A percentile compares a stretch with the other conserved stretches of the same genome.
Conservation (phyloP, 2,888 invertebrate genomes). For the Balanococcus diminutus region DNA sequence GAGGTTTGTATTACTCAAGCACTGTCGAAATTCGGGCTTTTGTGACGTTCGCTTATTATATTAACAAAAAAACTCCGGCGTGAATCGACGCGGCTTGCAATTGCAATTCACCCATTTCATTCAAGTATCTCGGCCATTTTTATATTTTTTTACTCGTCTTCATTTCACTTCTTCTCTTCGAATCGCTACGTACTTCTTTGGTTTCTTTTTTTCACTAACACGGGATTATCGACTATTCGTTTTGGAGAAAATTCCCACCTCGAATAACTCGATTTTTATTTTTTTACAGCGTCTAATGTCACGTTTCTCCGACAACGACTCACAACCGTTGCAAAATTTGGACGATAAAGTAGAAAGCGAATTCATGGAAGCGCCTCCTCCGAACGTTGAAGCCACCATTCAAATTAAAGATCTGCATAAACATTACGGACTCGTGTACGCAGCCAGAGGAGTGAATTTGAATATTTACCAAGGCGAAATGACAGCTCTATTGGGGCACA, state of each 20-base stretch:
- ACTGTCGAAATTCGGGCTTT: too few species aligned
- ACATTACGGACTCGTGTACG: conserved; percentile 61
- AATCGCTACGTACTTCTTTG: too few species aligned
- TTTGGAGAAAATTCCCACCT: not conserved
- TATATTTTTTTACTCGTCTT: too few species aligned
- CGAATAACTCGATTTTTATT: not conserved
- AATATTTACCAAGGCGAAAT: conserved; percentile 83
- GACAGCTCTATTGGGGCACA: conserved; percentile 84
- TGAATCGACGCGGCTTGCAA: too few species aligned
- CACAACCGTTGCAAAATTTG: not conserved
- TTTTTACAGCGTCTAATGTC: not conserved
- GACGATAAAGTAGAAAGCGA: not conserved
- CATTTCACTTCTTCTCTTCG: too few species aligned
- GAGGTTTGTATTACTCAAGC: too few species aligned
- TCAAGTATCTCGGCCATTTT: too few species aligned
- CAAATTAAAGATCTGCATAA: conserved; percentile 60
- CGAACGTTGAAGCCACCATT: conserved; percentile 61
- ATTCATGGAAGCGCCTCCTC: conserved; percentile 57
- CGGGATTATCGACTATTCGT: too few species aligned
- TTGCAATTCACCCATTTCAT: too few species aligned
- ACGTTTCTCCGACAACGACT: conserved; percentile 56
- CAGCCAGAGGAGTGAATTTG: conserved; percentile 73
- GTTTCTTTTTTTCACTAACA: too few species aligned
- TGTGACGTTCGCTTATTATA: too few species aligned
- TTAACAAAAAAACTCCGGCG: too few species aligned